phyloP scores from a whole-genome alignment of 2,888 invertebrate species.

The Lacanobia wlatinum region DNA sequence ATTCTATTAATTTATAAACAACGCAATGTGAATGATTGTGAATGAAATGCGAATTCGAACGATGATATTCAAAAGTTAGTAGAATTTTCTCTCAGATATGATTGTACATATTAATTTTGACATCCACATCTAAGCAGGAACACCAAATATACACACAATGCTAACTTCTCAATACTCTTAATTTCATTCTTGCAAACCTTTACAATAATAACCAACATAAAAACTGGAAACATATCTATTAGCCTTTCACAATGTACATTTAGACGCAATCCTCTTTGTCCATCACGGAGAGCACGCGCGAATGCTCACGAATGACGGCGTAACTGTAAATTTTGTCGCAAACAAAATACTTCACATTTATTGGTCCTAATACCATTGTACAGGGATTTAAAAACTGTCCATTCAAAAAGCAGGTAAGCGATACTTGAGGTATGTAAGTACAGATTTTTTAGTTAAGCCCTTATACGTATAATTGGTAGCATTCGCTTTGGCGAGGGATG shows the following conservation, averaged over 20 bases:
- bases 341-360: constrained; percentile 82
- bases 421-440: constrained; percentile 73
- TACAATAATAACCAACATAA: constrained; percentile 45
- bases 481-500: constrained; percentile 79
- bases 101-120: not conserved
- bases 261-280: constrained; percentile 74
- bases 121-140: constrained; percentile 1
- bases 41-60: too few species aligned
- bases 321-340: constrained; percentile 87
- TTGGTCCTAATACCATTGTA: constrained; percentile 83
- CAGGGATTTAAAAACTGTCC: constrained; percentile 78
- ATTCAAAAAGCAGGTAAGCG: constrained; percentile 86
- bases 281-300: constrained; percentile 75
- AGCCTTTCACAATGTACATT: constrained; percentile 61
- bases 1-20: too few species aligned
- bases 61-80: too few species aligned
- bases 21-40: too few species aligned
- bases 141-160: constrained; percentile 17
- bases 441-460: constrained; percentile 73
- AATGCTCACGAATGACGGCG: constrained; percentile 71
- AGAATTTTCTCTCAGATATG: too few species aligned
- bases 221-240: constrained; percentile 50
- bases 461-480: constrained; percentile 74
- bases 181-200: constrained; percentile 36
- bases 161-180: not conserved